phyloP scores from a whole-genome alignment of 2,797 vertebrate species.

The Sternotherus odoratus region DNA sequence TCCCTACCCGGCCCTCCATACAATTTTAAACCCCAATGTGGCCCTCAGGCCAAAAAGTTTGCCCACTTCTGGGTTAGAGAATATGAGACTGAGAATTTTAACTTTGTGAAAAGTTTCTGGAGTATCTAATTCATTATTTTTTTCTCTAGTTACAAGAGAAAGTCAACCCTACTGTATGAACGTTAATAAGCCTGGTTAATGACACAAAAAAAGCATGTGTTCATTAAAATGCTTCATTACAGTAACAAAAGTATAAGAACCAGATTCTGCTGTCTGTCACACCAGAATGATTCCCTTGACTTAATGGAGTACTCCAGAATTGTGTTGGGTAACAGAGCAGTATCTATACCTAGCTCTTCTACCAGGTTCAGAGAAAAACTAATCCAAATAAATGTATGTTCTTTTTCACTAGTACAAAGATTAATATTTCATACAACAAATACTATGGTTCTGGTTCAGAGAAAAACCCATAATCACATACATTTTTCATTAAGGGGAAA shows the following conservation, averaged over 20 bases:
- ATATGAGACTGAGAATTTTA: neutral
- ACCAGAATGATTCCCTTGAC: neutral
- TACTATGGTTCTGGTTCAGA: neutral
- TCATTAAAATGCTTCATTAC: neutral
- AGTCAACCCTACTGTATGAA: neutral
- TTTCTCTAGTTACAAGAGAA: neutral
- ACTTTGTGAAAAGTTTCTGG: neutral
- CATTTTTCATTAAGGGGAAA: neutral
- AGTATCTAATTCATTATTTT: neutral
- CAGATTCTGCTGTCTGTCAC: neutral
- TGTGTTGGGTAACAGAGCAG: neutral
- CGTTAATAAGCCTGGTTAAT: neutral
- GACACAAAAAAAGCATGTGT: neutral
- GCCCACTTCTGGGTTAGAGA: neutral
- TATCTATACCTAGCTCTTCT: neutral
- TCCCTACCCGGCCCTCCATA: no score
- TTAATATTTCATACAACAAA: neutral
- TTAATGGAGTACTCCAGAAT: neutral
- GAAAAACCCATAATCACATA: slow-evolving; percentile 12
- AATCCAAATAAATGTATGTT: neutral
- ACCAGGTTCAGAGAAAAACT: neutral
- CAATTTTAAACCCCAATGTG: no score
- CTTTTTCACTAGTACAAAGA: slow-evolving; percentile 16
- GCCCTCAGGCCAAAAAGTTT: no score
- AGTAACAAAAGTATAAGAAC: neutral